Base-by-base conservation (phyloP, 2,113 vertebrate species). In the Meleagris gallopavo region DNA sequence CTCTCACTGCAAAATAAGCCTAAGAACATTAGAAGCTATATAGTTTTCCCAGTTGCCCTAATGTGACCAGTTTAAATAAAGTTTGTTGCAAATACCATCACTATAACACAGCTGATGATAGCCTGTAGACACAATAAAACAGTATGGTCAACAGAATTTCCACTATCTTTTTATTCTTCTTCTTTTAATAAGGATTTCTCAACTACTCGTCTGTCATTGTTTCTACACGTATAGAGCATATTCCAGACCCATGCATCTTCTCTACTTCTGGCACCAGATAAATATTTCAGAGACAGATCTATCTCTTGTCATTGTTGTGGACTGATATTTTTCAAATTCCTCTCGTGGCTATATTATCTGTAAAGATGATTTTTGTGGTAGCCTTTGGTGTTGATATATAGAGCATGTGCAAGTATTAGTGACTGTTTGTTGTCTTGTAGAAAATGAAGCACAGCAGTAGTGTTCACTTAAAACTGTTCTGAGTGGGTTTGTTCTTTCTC, bases 1-100 rank as follows among this genome's bases (percentile, higher is more conserved):
- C 55, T 92, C 64, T 88, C 43, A 22, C 79, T 76, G 25, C 64
- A 96, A 93, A 88, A 94, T 75, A 83, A 87, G 46, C 73, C 88
- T 83, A 88, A 76, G 86, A 94, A 79, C 45, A 67, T 82, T 88
- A 90, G 78, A 91, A 54, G 10, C 83, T 27, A 19, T 73, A 66
- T 41, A 94, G 32, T 83, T 85, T 65, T 90, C 80, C 77, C 2
- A 0, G n/a, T 86, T 90, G 62, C 30, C 6, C 3, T 61, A 88
- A 90, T 71, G 52, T 80, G 86, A 61, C 61, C 57, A 78, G 61
- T 86, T 71, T 78, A 95, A 91, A 86, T 86, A 70, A 90, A 84
- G 80, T 93, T 86, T 75, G 36, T 83, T 91, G 70, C 92, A 83
- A 92, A 84, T 86, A 14, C 41, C 77, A 73, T 48, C 70, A 50